A percentile compares a stretch with the other conserved stretches of the same genome.
Evolutionary conservation across 2,797 vertebrate species (phyloP).

Genomic region (Syngnathus rostellatus): DNA sequence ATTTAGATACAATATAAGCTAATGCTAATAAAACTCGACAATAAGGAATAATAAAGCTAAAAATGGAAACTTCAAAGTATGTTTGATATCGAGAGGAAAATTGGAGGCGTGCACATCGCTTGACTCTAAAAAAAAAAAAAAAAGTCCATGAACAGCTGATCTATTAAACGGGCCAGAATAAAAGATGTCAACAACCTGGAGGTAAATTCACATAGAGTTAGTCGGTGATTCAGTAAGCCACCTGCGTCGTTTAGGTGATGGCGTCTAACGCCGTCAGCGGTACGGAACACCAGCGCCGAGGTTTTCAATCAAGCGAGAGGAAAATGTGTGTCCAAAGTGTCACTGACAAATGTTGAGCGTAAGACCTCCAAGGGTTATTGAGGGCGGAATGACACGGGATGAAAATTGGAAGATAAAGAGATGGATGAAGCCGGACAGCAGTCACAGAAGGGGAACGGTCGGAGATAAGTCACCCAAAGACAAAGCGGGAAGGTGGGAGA

Average conservation of each 20-base stretch:
- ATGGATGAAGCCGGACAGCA: slow-evolving; percentile 30
- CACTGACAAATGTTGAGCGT: slow-evolving; percentile 40
- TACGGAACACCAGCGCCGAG: slow-evolving; percentile 39
- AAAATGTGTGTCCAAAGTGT: slow-evolving; percentile 34
- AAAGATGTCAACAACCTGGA: not conserved
- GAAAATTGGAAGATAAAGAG: slow-evolving; percentile 41
- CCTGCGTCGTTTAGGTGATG: slow-evolving; percentile 10
- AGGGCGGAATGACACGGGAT: slow-evolving; percentile 28
- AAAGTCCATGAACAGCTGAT: not conserved
- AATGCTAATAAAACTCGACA: not conserved
- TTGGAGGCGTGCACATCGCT: not conserved
- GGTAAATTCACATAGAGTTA: not conserved
- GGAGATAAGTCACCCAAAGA: slow-evolving; percentile 44
- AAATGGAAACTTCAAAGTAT: not conserved
- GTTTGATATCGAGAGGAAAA: not conserved
- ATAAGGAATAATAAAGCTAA: not conserved
- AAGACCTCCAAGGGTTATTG: slow-evolving; percentile 31
- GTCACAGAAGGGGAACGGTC: slow-evolving; percentile 19
- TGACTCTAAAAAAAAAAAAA: not conserved
- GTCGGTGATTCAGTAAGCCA: not conserved
- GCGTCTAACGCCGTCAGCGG: slow-evolving; percentile 31
- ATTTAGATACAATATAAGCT: not conserved
- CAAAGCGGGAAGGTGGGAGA: slow-evolving; percentile 16
- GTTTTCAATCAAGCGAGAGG: slow-evolving; percentile 38
- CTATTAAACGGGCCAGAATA: not conserved